These are phyloP conservation scores for Hymenopus coronatus DNA, from an alignment of 2,888 invertebrate species.

Conservation along the genomic window DNA sequence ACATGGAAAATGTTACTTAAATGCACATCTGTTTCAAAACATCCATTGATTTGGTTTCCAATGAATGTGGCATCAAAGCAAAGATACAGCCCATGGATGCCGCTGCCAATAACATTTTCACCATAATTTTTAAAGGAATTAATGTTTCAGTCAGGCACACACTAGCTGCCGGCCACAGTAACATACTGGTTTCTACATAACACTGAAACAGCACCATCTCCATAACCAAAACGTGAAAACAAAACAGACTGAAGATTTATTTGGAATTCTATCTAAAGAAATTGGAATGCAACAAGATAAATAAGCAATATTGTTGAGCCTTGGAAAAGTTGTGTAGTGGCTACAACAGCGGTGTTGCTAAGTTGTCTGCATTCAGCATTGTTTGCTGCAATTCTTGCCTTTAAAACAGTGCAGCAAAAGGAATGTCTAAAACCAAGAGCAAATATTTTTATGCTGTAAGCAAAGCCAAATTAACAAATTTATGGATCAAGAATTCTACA, in stretches of 20 bases:
- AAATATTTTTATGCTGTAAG: background rate
- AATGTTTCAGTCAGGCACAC: background rate
- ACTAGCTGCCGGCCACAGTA: background rate
- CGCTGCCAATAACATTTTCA: background rate
- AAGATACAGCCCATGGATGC: background rate
- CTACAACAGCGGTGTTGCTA: background rate
- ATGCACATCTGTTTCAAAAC: background rate
- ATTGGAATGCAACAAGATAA: background rate
- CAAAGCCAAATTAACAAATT: background rate
- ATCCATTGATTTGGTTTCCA: background rate
- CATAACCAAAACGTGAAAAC: background rate
- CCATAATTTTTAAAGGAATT: background rate
- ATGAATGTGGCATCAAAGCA: background rate
- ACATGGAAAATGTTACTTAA: background rate
- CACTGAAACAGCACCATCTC: background rate
- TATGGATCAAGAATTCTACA: background rate
- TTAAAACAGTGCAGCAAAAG: background rate
- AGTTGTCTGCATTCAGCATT: background rate
- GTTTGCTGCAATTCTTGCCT: background rate
- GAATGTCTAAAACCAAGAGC: background rate
- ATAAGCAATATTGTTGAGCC: background rate
- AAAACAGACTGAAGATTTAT: background rate
- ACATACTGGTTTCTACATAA: background rate
- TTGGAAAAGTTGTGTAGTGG: background rate
- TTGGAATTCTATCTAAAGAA: background rate